phyloP scores from a whole-genome alignment of 1,140 invertebrate genomes.

The Dendroctonus valens region DNA sequence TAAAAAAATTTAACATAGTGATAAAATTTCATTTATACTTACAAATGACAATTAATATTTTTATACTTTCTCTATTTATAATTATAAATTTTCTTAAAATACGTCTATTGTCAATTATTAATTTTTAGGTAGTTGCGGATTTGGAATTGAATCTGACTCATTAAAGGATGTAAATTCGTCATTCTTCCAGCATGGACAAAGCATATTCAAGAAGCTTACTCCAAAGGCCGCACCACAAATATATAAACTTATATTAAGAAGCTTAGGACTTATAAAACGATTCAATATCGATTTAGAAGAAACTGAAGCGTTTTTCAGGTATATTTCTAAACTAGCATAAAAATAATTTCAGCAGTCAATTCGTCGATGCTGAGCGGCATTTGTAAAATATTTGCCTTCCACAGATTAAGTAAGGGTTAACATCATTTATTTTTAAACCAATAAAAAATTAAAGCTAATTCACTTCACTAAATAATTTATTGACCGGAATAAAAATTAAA shows the following conservation, averaged over 20 bases:
- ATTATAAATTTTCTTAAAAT: too few relatives aligned
- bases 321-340: neutral
- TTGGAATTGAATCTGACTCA: constrained; percentile 26
- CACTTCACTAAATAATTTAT: too few relatives aligned
- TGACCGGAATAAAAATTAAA: neutral
- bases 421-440: too few relatives aligned
- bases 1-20: constrained; percentile 2
- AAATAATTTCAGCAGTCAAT: neutral
- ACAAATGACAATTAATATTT: too few relatives aligned
- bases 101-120: too few relatives aligned
- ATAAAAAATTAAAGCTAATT: too few relatives aligned
- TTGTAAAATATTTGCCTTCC: too few relatives aligned
- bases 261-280: neutral
- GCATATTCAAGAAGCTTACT: neutral
- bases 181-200: constrained; percentile 18
- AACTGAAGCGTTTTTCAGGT: constrained; percentile 25
- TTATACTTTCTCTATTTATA: too few relatives aligned
- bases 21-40: too few relatives aligned
- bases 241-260: neutral
- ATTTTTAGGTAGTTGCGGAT: constrained; percentile 20
- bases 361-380: too few relatives aligned
- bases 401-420: too few relatives aligned
- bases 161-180: constrained; percentile 7
- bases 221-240: neutral
- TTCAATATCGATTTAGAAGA: neutral